Evolutionary conservation across 2,113 vertebrate species (phyloP).

Genomic region (Hypanus sabinus): DNA sequence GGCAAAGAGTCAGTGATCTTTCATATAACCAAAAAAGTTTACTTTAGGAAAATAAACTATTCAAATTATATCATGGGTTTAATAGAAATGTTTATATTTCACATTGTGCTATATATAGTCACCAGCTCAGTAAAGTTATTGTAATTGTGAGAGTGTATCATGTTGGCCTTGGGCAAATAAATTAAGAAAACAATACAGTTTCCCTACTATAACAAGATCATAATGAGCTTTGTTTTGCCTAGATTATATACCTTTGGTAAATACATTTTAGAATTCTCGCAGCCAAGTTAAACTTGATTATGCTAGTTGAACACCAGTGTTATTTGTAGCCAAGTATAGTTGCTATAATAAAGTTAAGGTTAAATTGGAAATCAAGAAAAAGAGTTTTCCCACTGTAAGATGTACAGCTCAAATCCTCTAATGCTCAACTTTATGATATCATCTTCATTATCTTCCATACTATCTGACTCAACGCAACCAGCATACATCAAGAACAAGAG

Average conservation of each 20-base stretch:
- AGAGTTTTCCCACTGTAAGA: background rate
- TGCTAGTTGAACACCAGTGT: background rate
- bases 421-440: background rate
- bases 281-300: background rate
- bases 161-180: slow-evolving; percentile 9
- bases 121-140: background rate
- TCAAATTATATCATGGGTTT: background rate
- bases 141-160: background rate
- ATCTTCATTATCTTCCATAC: background rate
- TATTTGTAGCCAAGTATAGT: background rate
- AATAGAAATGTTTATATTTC: background rate
- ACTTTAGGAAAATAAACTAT: background rate
- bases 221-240: background rate
- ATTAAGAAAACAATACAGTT: background rate
- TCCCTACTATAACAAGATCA: background rate
- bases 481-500: background rate
- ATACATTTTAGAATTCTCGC: background rate
- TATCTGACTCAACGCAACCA: background rate
- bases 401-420: background rate
- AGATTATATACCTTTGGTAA: background rate
- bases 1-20: background rate
- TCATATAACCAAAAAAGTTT: background rate
- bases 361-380: background rate
- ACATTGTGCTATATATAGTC: background rate
- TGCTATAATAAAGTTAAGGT: background rate